phyloP scores from a whole-genome alignment of 2,888 invertebrate genomes.

The Lapara coniferarum region DNA sequence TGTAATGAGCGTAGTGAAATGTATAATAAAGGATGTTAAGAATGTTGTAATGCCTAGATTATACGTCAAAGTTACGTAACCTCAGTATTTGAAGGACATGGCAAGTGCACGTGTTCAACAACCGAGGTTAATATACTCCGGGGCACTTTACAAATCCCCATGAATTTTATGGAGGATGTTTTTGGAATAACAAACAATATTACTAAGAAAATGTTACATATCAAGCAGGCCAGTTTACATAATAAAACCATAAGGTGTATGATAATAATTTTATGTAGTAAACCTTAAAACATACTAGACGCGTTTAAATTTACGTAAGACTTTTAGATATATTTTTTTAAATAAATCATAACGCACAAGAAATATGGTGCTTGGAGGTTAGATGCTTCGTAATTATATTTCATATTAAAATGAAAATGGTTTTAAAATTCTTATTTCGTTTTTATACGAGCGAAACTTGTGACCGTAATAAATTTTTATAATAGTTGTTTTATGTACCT shows the following conservation, averaged over 20 bases:
- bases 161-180: constrained; percentile 49
- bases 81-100: constrained; percentile 44
- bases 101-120: constrained; percentile 50
- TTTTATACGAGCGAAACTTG: no score
- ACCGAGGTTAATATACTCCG: constrained; percentile 28
- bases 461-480: no score
- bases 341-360: no score
- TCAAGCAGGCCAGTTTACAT: constrained; percentile 48
- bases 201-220: constrained; percentile 49
- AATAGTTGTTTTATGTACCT: no score
- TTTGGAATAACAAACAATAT: constrained; percentile 45
- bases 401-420: no score
- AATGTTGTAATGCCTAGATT: constrained; percentile 42
- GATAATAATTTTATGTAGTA: constrained; percentile 27
- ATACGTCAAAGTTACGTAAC: constrained; percentile 47
- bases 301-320: background rate
- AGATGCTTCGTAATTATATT: no score
- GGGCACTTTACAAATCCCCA: constrained; percentile 37
- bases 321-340: no score
- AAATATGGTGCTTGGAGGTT: no score
- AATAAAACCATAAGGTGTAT: constrained; percentile 47
- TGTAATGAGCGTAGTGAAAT: constrained; percentile 36
- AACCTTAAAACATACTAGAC: constrained; percentile 3
- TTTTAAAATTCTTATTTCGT: no score
- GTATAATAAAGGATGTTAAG: constrained; percentile 44